Percentiles rank a stretch among this genome's conserved stretches.
These are phyloP conservation scores for Indicator maculatus DNA, from an alignment of 2,113 vertebrate species.

Conservation along the genomic window DNA sequence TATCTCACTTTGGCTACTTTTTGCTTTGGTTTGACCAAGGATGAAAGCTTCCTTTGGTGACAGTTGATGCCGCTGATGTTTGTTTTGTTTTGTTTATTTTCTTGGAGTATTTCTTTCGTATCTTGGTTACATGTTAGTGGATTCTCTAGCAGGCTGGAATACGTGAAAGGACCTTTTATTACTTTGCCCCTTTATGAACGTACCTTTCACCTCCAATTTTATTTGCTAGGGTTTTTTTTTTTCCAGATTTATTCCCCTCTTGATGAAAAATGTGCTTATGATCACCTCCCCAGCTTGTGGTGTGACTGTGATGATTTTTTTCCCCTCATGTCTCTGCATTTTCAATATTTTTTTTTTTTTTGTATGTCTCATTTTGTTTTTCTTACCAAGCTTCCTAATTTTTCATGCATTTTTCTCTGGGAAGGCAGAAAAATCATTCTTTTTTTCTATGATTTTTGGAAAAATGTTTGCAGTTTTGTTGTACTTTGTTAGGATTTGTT, in stretches of 20 bases:
- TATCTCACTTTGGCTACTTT: not conserved
- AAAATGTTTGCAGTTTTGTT: not conserved
- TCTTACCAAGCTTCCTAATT: not conserved
- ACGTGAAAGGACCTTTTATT: not conserved
- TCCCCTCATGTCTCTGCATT: rapidly evolving
- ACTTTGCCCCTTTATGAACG: not conserved
- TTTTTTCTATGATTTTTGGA: no score
- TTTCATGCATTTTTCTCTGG: not conserved
- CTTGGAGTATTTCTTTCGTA: not conserved
- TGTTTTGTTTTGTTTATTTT: not conserved
- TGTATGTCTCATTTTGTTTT: not conserved
- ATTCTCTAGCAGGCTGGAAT: not conserved
- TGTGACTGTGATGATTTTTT: not conserved
- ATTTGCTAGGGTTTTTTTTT: not conserved
- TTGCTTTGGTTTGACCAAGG: not conserved
- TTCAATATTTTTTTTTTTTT: not conserved
- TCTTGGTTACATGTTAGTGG: not conserved
- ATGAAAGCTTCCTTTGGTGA: not conserved
- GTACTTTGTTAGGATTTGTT: not conserved
- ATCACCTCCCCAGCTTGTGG: not conserved
- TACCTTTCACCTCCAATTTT: not conserved
- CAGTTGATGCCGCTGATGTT: not conserved
- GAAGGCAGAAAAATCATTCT: not conserved
- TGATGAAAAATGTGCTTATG: not conserved
- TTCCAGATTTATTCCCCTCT: not conserved